These are phyloP conservation scores for Buathra laborator DNA, from an alignment of 2,888 invertebrate genomes.

Conservation along the genomic window DNA sequence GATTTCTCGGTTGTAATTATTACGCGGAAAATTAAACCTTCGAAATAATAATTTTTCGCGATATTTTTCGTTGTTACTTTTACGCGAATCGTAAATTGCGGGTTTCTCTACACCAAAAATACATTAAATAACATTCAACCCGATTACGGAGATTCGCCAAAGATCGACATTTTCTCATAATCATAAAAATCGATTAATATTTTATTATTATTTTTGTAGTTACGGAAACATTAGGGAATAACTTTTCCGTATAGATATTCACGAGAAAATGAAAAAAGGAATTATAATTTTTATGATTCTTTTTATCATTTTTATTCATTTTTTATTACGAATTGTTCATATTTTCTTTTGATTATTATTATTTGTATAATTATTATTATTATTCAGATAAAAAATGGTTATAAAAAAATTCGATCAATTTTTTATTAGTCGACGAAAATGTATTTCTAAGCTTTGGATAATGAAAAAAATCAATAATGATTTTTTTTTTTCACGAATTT, in stretches of 20 bases:
- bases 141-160: background rate
- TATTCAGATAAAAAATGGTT: too few species aligned
- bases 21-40: background rate
- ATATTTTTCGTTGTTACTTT: background rate
- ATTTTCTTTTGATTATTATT: background rate
- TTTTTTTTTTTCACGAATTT: background rate
- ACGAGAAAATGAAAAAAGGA: too few species aligned
- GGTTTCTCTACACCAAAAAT: too few species aligned
- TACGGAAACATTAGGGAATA: too few species aligned
- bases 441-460: background rate
- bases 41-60: background rate
- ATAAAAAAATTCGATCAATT: too few species aligned
- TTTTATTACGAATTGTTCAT: background rate
- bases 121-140: too few species aligned
- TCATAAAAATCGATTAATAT: too few species aligned
- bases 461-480: background rate
- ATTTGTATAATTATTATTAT: too few species aligned
- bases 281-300: too few species aligned
- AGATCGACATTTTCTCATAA: background rate
- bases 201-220: too few species aligned
- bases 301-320: background rate
- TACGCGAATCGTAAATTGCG: background rate
- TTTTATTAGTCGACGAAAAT: too few species aligned
- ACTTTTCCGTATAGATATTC: too few species aligned
- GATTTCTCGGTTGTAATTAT: background rate